Percentiles rank a stretch among this genome's conserved stretches.
phyloP scores from a whole-genome alignment of 2,888 invertebrate species.

The Pyralis farinalis region DNA sequence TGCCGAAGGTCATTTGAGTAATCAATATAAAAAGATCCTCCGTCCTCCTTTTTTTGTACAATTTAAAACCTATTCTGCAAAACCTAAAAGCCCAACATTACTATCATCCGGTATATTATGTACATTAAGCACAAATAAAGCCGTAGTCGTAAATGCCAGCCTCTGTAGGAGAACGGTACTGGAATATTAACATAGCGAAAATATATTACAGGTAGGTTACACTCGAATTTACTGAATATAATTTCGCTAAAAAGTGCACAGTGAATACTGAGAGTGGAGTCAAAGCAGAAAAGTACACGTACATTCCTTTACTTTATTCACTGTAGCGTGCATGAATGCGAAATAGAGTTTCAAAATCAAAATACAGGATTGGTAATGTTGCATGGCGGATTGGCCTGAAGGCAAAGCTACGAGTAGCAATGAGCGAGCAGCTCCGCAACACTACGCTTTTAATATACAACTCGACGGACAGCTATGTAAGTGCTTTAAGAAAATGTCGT shows the following conservation, averaged over 20 bases:
- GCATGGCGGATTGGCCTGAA: not conserved
- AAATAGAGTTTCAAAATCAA: not conserved
- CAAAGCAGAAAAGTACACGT: not conserved
- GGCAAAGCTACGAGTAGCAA: not conserved
- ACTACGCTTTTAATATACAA: not conserved
- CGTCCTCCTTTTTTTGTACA: too few species aligned
- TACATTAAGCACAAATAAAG: slow-evolving; percentile 13
- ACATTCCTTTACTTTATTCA: not conserved
- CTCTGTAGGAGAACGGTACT: too few species aligned
- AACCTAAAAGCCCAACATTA: slow-evolving; percentile 3
- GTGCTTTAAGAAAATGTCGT: slow-evolving; percentile 1
- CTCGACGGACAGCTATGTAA: not conserved
- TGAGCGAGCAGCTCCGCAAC: too few species aligned
- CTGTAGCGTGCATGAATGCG: not conserved
- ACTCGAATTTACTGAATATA: slow-evolving; percentile 36
- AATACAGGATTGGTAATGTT: not conserved
- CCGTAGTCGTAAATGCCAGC: slow-evolving; percentile 17
- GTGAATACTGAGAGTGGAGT: not conserved
- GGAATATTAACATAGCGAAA: too few species aligned
- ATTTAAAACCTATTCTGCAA: too few species aligned
- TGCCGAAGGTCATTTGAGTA: too few species aligned
- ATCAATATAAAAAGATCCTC: too few species aligned
- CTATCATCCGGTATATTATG: slow-evolving; percentile 4
- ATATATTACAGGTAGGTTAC: too few species aligned
- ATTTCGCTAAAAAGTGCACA: slow-evolving; percentile 76